Percentiles rank a stretch among this genome's conserved stretches.
Evolutionary conservation across 2,797 vertebrate species (phyloP).

Genomic region (Dicrostonyx torquatus): DNA sequence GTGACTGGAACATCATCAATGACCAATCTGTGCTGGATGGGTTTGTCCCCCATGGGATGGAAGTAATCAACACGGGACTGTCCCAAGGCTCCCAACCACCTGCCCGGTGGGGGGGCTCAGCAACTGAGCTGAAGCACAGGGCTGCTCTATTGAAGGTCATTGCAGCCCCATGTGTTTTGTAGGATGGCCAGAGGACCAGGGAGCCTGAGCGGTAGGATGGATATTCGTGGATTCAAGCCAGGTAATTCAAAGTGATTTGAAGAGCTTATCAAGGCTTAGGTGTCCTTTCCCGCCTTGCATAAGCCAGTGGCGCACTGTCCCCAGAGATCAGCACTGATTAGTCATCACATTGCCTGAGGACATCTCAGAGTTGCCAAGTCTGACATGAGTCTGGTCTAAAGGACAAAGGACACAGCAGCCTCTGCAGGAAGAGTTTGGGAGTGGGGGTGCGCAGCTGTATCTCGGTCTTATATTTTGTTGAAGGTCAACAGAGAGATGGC

Average conservation of each 20-base stretch:
- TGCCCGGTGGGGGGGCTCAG: background rate
- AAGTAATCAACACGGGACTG: background rate
- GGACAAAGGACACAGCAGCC: background rate
- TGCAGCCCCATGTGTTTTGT: background rate
- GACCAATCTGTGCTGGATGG: background rate
- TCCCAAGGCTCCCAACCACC: background rate
- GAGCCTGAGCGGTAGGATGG: background rate
- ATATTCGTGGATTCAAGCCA: conserved; percentile 71
- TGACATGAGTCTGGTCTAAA: background rate
- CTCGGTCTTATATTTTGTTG: background rate
- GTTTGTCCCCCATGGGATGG: background rate
- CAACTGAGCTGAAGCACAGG: background rate
- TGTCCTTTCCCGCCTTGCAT: conserved; percentile 72
- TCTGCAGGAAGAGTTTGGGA: background rate
- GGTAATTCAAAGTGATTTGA: conserved; percentile 82
- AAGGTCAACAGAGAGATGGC: background rate
- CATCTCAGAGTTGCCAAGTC: conserved; percentile 16
- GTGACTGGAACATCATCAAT: background rate
- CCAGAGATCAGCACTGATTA: conserved; percentile 63
- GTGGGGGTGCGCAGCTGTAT: background rate
- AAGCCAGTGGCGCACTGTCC: conserved; percentile 62
- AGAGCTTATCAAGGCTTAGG: conserved; percentile 83
- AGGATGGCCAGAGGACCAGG: background rate
- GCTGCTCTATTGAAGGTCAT: conserved; percentile 12
- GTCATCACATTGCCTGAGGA: conserved; percentile 53